Evolutionary conservation across 1,140 invertebrate species (phyloP).

Genomic region (Nomia melanderi): DNA sequence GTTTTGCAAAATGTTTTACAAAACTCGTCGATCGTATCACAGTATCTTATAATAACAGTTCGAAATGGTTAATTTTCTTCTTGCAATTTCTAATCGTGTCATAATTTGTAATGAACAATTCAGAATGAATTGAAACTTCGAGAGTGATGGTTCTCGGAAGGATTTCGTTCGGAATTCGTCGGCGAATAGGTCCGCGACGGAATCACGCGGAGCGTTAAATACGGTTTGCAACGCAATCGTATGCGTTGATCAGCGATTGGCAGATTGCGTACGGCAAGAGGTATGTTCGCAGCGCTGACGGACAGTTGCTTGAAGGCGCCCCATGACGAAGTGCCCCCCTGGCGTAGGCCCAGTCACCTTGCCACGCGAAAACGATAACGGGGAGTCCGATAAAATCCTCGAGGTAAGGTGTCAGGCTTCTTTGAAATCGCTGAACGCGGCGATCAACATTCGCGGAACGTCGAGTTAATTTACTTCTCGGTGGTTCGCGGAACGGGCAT

Average conservation of each 20-base stretch:
- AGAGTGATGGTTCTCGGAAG: too few species aligned
- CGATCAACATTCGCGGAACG: neutral
- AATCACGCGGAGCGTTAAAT: constrained; percentile 31
- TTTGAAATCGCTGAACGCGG: neutral
- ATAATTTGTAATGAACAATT: too few species aligned
- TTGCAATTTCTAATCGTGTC: too few species aligned
- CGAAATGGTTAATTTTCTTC: too few species aligned
- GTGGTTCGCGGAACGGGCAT: neutral
- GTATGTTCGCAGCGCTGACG: constrained; percentile 33
- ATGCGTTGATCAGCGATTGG: constrained; percentile 50
- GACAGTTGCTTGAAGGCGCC: constrained; percentile 58
- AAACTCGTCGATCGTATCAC: too few species aligned
- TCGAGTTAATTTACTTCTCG: too few species aligned
- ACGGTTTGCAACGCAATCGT: constrained; percentile 34
- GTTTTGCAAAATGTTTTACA: too few species aligned
- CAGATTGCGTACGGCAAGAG: constrained; percentile 45
- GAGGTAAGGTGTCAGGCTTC: constrained; percentile 31
- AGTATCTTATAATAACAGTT: too few species aligned
- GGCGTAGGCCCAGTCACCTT: constrained; percentile 13
- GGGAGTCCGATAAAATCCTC: neutral
- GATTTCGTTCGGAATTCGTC: too few species aligned
- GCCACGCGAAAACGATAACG: constrained; percentile 20
- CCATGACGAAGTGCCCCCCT: constrained; percentile 53
- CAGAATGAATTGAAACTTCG: too few species aligned
- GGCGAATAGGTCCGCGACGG: neutral